These are phyloP conservation scores for Miniopterus natalensis DNA, from an alignment of 2,113 vertebrate species.

Conservation along the genomic window DNA sequence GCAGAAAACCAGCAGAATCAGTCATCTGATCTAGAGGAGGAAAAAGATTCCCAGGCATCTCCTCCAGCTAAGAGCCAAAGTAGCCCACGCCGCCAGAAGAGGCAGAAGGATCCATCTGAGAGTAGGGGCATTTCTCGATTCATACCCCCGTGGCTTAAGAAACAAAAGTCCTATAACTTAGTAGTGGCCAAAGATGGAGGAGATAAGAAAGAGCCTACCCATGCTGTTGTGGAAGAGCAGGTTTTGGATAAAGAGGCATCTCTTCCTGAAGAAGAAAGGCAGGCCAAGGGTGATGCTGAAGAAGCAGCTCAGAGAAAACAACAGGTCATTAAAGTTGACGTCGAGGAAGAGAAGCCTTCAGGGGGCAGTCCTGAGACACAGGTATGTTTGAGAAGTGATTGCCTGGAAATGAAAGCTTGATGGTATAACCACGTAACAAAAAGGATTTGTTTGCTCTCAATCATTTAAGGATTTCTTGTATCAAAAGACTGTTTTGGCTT, in stretches of 20 bases:
- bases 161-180: slow-evolving; percentile 95
- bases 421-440: neutral
- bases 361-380: slow-evolving; percentile 89
- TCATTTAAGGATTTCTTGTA: neutral
- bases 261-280: slow-evolving; percentile 74
- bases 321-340: slow-evolving; percentile 85
- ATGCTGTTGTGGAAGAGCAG: slow-evolving; percentile 77
- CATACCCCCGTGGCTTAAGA: slow-evolving; percentile 98
- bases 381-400: slow-evolving; percentile 84
- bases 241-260: slow-evolving; percentile 78
- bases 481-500: neutral
- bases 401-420: neutral
- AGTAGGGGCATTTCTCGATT: slow-evolving; percentile 96
- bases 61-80: slow-evolving; percentile 82
- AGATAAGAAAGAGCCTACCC: slow-evolving; percentile 83
- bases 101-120: slow-evolving; percentile 89
- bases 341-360: slow-evolving; percentile 88
- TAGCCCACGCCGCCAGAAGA: slow-evolving; percentile 86
- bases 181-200: slow-evolving; percentile 87
- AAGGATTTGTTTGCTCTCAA: neutral
- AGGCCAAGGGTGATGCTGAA: slow-evolving; percentile 86
- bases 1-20: slow-evolving; percentile 81
- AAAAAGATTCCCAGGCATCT: slow-evolving; percentile 75
- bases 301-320: slow-evolving; percentile 77
- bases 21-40: slow-evolving; percentile 71